Base-by-base conservation (phyloP, 2,797 vertebrate genomes). In the Bovichtus diacanthus region DNA sequence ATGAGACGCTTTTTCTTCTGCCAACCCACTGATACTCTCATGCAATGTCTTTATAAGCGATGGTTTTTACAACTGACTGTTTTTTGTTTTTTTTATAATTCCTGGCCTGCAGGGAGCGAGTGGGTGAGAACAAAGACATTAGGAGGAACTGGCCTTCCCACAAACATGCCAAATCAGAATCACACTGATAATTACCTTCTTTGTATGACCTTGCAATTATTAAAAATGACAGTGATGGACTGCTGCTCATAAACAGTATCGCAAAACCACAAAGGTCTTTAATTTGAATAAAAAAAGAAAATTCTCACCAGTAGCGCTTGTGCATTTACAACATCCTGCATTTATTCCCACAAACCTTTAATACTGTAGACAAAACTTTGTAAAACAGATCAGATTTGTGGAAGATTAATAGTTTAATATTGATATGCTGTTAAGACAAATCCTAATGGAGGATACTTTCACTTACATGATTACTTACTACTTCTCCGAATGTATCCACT, bases 51-150 rank as follows among this genome's bases (percentile, higher is more conserved):
- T 61, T n/a, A 54, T 23, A 78, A 69, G 43, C 4, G 0, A 68
- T 43, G 71, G 51, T 77, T 87, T n/a, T 84, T 66, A 70, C 74
- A 60, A 75, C 27, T 6, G 27, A 71, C 76, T 81, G 25, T 78
- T 83, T 88, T 88, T n/a, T n/a, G n/a, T n/a, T n/a, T n/a, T n/a
- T n/a, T n/a, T n/a, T 81, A 83, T 84, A 56, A 81, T 68, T 83
- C 70, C 79, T 82, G 78, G 72, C 82, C 63, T 1, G 2, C 53
- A n/a, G 39, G 25, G 72, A 81, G 25, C 67, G n/a, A 67, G 21
- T 27, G 62, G 66, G 70, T 50, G 25, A 82, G 55, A 29, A 61
- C 61, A 65, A 41, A 46, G 60, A 44, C 18, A 3, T 9, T 5
- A 27, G 38, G 53, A 76, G 74, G 64, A 85, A 74, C 34, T 79